Conservation (phyloP, 2,888 invertebrate genomes). For the Drosophila subquinaria region DNA sequence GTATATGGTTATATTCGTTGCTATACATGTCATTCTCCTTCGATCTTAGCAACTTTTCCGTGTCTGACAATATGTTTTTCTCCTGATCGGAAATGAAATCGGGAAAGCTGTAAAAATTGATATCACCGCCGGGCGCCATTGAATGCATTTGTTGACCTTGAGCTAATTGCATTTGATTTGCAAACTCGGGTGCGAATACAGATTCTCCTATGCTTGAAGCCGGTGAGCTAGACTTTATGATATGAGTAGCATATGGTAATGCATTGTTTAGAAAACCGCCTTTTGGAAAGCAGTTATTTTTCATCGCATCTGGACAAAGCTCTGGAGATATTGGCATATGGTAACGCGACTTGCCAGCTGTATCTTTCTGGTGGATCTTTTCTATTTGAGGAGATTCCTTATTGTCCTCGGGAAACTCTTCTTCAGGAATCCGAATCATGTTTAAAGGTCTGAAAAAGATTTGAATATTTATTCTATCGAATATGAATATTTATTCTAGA, state of each 20-base stretch:
- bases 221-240: constrained; percentile 64
- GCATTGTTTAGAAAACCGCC: constrained; percentile 45
- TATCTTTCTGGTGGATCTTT: constrained; percentile 52
- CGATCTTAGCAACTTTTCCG: constrained; percentile 60
- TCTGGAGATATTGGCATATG: constrained; percentile 59
- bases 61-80: constrained; percentile 64
- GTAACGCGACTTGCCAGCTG: constrained; percentile 53
- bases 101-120: constrained; percentile 67
- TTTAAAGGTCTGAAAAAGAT: constrained; percentile 33
- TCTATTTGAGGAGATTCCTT: constrained; percentile 52
- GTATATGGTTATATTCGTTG: constrained; percentile 66
- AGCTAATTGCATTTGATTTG: constrained; percentile 51
- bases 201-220: constrained; percentile 64
- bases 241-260: constrained; percentile 54
- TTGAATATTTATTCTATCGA: neutral
- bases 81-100: constrained; percentile 70
- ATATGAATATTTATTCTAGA: neutral
- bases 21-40: constrained; percentile 67
- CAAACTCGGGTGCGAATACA: constrained; percentile 51
- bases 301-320: constrained; percentile 51
- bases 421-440: constrained; percentile 64
- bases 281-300: constrained; percentile 56
- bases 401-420: constrained; percentile 64
- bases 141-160: constrained; percentile 56
- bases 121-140: constrained; percentile 56